Conservation (phyloP, 2,888 invertebrate species). For the Drosophila mercatorum region DNA sequence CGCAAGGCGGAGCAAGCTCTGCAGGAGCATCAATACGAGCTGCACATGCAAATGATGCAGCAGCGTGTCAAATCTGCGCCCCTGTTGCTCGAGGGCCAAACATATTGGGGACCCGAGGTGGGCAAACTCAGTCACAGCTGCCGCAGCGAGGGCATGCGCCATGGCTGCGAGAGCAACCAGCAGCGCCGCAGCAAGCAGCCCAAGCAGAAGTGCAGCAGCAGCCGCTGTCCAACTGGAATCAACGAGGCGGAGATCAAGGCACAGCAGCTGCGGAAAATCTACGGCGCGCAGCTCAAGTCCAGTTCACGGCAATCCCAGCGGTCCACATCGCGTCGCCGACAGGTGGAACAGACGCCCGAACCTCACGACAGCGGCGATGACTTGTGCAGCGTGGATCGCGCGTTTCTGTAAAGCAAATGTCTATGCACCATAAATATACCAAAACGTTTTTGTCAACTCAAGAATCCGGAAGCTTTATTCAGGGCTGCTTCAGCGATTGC, state of each 20-base stretch:
- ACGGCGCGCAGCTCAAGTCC: conserved; percentile 54
- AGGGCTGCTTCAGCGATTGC: conserved; percentile 17
- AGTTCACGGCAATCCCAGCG: conserved; percentile 67
- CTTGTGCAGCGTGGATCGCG: conserved; percentile 82
- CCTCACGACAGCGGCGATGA: conserved; percentile 81
- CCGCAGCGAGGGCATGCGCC: conserved; percentile 74
- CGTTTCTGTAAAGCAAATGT: conserved; percentile 66
- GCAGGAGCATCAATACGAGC: conserved; percentile 82
- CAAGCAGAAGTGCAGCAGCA: conserved; percentile 58
- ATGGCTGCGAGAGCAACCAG: conserved; percentile 71
- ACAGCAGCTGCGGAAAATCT: conserved; percentile 72
- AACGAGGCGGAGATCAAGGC: conserved; percentile 53
- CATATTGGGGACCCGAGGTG: conserved; percentile 82
- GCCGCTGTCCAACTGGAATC: conserved; percentile 27
- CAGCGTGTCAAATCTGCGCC: conserved; percentile 84
- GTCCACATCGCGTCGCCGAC: conserved; percentile 31
- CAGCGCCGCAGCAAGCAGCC: conserved; percentile 50
- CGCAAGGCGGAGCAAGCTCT: conserved; percentile 83
- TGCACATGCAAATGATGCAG: conserved; percentile 84
- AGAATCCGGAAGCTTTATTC: conserved; percentile 22
- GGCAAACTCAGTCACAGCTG: conserved; percentile 83
- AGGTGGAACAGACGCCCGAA: conserved; percentile 44
- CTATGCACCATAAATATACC: not conserved
- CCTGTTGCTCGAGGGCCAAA: conserved; percentile 82
- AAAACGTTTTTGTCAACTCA: not conserved